Conservation (phyloP, 2,113 vertebrate genomes). For the Epinephelus cyanopodus region DNA sequence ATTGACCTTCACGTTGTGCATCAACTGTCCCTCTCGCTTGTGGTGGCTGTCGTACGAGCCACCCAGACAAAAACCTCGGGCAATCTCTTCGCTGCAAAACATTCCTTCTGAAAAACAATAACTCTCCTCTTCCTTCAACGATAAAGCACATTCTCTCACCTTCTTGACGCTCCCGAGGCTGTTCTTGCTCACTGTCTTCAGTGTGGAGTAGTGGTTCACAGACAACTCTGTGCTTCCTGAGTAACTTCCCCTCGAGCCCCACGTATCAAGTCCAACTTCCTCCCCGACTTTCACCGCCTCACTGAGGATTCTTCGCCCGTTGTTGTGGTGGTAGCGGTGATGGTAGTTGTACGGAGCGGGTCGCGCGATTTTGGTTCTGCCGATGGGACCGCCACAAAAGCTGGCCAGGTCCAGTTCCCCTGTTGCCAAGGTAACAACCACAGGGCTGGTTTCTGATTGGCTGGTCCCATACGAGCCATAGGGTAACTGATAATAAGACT, state of each 20-base stretch:
- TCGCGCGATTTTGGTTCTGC: slow-evolving; percentile 84
- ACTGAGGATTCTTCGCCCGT: slow-evolving; percentile 77
- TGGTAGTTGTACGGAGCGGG: slow-evolving; percentile 86
- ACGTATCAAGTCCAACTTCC: slow-evolving; percentile 83
- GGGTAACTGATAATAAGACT: slow-evolving; percentile 86
- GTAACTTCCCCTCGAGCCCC: slow-evolving; percentile 87
- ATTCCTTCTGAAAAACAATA: slow-evolving; percentile 85
- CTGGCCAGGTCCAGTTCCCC: slow-evolving; percentile 88
- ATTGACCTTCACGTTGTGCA: slow-evolving; percentile 83
- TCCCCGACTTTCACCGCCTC: slow-evolving; percentile 84
- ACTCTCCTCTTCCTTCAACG: slow-evolving; percentile 87
- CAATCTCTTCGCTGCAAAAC: slow-evolving; percentile 86
- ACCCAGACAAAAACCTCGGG: slow-evolving; percentile 82
- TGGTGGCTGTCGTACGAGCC: slow-evolving; percentile 81
- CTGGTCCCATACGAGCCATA: slow-evolving; percentile 83
- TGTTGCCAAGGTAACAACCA: slow-evolving; percentile 87
- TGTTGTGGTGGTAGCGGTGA: slow-evolving; percentile 81
- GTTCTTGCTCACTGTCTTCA: slow-evolving; percentile 84
- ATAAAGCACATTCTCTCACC: slow-evolving; percentile 86
- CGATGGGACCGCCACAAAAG: slow-evolving; percentile 85
- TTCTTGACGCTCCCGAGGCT: slow-evolving; percentile 81
- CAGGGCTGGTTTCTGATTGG: slow-evolving; percentile 85
- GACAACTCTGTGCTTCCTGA: slow-evolving; percentile 85
- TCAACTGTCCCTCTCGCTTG: slow-evolving; percentile 84
- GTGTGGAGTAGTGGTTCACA: slow-evolving; percentile 85